A percentile compares a stretch with the other conserved stretches of the same genome.
These are phyloP conservation scores for Psittacara wagleri DNA, from an alignment of 2,113 vertebrate genomes.

Conservation along the genomic window DNA sequence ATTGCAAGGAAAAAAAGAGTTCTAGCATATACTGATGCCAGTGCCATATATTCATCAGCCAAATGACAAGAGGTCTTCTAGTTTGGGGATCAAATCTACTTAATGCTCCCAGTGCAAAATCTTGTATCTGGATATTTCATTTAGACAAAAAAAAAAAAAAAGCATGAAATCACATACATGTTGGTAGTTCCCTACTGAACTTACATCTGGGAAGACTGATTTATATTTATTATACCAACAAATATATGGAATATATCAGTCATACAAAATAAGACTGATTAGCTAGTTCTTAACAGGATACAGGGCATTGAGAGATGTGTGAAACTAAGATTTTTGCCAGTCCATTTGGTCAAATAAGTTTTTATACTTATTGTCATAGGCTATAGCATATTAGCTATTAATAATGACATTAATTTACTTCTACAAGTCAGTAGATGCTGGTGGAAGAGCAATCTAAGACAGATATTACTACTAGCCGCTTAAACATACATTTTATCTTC, in stretches of 20 bases:
- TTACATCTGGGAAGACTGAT: background rate
- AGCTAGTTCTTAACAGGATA: background rate
- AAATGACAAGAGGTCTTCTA: background rate
- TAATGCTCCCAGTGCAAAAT: background rate
- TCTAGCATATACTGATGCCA: background rate
- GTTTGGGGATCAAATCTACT: background rate
- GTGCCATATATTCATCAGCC: background rate
- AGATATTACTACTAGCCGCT: background rate
- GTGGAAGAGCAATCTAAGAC: background rate
- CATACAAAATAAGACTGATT: background rate
- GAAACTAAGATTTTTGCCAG: background rate
- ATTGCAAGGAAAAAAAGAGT: background rate
- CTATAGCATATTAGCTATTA: background rate
- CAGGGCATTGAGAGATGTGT: background rate
- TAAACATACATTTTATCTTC: background rate
- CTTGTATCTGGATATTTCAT: background rate
- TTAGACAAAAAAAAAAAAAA: background rate
- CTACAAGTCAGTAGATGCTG: background rate
- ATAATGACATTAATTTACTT: background rate
- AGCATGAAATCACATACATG: background rate
- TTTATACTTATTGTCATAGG: background rate
- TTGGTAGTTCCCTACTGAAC: background rate
- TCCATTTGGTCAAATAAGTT: background rate
- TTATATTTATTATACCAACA: background rate
- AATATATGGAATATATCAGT: background rate